A percentile compares a stretch with the other conserved stretches of the same genome.
Evolutionary conservation across 2,888 invertebrate genomes (phyloP).

Genomic region (Polymixis lichenea): DNA sequence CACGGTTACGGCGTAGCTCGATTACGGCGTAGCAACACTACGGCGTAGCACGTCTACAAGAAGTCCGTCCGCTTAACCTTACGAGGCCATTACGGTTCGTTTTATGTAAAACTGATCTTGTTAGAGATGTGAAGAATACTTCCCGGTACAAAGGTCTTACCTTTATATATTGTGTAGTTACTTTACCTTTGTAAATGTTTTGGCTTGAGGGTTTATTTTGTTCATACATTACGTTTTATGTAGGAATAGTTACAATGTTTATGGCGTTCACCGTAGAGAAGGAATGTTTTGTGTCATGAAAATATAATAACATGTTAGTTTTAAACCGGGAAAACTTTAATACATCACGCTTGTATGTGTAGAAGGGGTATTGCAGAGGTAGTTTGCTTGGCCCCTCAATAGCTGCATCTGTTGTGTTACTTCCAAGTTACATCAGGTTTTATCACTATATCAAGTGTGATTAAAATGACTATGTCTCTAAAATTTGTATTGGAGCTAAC

Average conservation of each 20-base stretch:
- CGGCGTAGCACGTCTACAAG: constrained; percentile 60
- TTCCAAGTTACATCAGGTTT: too few relatives aligned
- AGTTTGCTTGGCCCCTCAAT: too few relatives aligned
- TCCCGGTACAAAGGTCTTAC: constrained; percentile 1
- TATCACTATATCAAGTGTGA: too few relatives aligned
- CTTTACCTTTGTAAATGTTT: constrained; percentile 17
- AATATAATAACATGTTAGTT: background rate
- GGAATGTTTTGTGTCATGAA: background rate
- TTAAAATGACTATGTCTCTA: too few relatives aligned
- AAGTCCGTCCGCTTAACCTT: constrained; percentile 44
- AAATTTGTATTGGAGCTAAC: too few relatives aligned
- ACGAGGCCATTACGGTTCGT: constrained; percentile 30
- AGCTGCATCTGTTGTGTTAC: too few relatives aligned
- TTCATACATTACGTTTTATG: background rate
- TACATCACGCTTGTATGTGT: background rate
- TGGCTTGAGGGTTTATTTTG: background rate
- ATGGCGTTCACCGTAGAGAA: too few relatives aligned
- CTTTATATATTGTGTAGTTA: background rate
- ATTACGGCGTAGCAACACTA: constrained; percentile 31
- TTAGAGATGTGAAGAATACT: constrained; percentile 29
- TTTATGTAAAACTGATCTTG: constrained; percentile 30
- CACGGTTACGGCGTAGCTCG: constrained; percentile 27
- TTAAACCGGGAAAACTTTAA: too few relatives aligned
- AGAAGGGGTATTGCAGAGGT: background rate
- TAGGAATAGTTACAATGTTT: background rate